A percentile compares a stretch with the other conserved stretches of the same genome.
Conservation (phyloP, 2,888 invertebrate species). For the Agrotis segetum region DNA sequence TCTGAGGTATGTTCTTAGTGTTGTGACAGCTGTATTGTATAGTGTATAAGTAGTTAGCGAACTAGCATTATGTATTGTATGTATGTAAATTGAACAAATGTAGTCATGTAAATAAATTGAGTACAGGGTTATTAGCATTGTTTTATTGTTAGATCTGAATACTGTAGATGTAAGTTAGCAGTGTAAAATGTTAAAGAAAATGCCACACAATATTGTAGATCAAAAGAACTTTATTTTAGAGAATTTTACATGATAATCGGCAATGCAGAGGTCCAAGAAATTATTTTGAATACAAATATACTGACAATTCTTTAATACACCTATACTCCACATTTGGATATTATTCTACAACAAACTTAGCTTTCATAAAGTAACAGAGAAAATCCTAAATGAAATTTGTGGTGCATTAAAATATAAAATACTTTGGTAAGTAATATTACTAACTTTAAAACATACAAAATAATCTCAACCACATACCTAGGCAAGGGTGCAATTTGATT, state of each 20-base stretch:
- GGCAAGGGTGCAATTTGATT: slow-evolving; percentile 81
- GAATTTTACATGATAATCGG: slow-evolving; percentile 90
- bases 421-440: slow-evolving; percentile 74
- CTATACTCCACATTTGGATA: slow-evolving; percentile 87
- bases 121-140: slow-evolving; percentile 22
- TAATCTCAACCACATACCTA: slow-evolving; percentile 79
- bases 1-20: slow-evolving; percentile 67
- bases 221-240: slow-evolving; percentile 91
- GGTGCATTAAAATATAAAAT: slow-evolving; percentile 82
- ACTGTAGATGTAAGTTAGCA: slow-evolving; percentile 7
- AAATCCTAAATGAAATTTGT: slow-evolving; percentile 80
- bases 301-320: slow-evolving; percentile 87
- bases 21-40: slow-evolving; percentile 27
- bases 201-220: slow-evolving; percentile 77
- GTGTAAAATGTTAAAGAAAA: slow-evolving; percentile 30
- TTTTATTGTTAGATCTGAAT: slow-evolving; percentile 41
- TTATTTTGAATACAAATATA: slow-evolving; percentile 89
- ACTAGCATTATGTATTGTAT: slow-evolving; percentile 25
- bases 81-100: slow-evolving; percentile 16
- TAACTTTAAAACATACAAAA: slow-evolving; percentile 78
- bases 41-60: slow-evolving; percentile 15
- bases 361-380: slow-evolving; percentile 81
- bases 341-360: slow-evolving; percentile 87
- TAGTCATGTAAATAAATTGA: slow-evolving; percentile 41
- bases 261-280: slow-evolving; percentile 90